Evolutionary conservation across 1,140 invertebrate species (phyloP), one percentile per base, ranked within the genome.

Genomic region (Nephotettix cincticeps): DNA sequence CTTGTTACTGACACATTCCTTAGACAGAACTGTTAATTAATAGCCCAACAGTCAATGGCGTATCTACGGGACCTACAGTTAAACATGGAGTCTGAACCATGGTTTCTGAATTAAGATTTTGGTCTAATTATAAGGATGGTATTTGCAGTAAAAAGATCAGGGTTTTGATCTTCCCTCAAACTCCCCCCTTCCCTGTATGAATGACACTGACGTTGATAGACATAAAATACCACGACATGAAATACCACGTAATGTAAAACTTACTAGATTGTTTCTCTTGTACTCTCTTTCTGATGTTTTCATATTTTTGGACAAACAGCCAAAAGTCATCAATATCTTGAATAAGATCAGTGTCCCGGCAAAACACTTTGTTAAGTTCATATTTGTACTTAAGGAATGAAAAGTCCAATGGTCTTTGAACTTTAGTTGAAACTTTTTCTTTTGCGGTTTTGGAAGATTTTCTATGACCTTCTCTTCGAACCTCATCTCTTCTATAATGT

Each of bases 231-330:
- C n/a, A 11, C 9, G 9, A 11, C n/a, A 43, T 43, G n/a, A 11
- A 43, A 9, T 9, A 11, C n/a, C 9, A 11, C 9, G 40, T 11
- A 43, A n/a, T 11, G n/a, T n/a, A n/a, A n/a, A 61, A 54, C 47
- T 19, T 21, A 54, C 47, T 21, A n/a, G 28, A 1, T 43, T 45
- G 32, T 45, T 25, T 67, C 27, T 29, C 14, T 40, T 72, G 45
- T 47, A 68, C 68, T 74, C 69, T 74, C 58, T 72, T 72, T 30
- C 68, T 63, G 29, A 75, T 71, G 23, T n/a, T 72, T 65, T 75
- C 72, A 71, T 75, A 76, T 54, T 76, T 76, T 23, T 76, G 72
- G 0, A 73, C 68, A 70, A 76, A 77, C 40, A 69, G 36, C 73
- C 73, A 75, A 67, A 77, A 75, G 43, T 77, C 76, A 30, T 74